Evolutionary conservation across 2,797 vertebrate species (phyloP), one percentile per base, ranked within the genome.

Genomic region (Mastacembelus armatus): DNA sequence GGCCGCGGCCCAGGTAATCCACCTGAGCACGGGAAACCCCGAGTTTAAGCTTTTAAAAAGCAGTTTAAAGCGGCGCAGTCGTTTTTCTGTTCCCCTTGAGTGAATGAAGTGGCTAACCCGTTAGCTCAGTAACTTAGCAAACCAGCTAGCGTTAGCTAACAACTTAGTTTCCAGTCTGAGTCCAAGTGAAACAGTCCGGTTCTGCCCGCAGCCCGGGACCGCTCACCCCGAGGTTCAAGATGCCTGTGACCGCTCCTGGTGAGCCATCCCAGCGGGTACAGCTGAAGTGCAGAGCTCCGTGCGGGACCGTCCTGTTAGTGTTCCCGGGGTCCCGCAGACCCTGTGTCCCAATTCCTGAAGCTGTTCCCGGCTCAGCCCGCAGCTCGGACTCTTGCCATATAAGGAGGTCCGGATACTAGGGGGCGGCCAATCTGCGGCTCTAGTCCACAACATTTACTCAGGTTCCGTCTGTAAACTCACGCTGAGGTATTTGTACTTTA

Each of bases 151-250:
- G n/a, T n/a, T n/a, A n/a, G 71, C 85, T 78, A 74, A 78, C 72
- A 63, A 66, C 44, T 82, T 60, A 12, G 29, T 57, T 52, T n/a
- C n/a, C n/a, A n/a, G n/a, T n/a, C n/a, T n/a, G n/a, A n/a, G n/a
- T n/a, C n/a, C n/a, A n/a, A n/a, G n/a, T n/a, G n/a, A n/a, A n/a
- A n/a, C n/a, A n/a, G n/a, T n/a, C n/a, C n/a, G n/a, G n/a, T n/a
- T n/a, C n/a, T n/a, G n/a, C n/a, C n/a, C n/a, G n/a, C n/a, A 10
- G 7, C 3, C 12, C 16, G 1, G 22, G 10, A 4, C 2, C 3
- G 71, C 85, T 83, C 78, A 77, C 83, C 71, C 63, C 0, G 57
- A 56, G 27, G 33, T 26, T 1, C 11, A 11, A 10, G 45, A 22
- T 16, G n/a, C 14, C 42, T 27, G 30, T 26, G 5, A 0, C 33